Evolutionary conservation across 2,113 vertebrate genomes (phyloP).

Genomic region (Papio anubis): DNA sequence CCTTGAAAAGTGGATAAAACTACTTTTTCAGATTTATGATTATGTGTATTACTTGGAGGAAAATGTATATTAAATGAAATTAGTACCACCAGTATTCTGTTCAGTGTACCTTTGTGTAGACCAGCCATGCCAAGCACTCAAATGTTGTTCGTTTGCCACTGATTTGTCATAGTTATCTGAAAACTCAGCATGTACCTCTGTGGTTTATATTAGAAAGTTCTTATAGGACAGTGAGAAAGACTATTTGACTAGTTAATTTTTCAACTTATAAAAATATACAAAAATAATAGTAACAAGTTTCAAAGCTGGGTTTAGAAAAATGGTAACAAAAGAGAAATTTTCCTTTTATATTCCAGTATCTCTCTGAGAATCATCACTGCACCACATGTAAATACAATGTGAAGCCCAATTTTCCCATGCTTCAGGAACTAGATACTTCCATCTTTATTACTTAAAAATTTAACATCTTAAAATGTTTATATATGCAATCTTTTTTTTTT

Average conservation of each 20-base stretch:
- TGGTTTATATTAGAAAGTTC: not conserved
- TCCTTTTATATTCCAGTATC: not conserved
- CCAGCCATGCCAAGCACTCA: fast-evolving
- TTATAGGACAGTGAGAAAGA: not conserved
- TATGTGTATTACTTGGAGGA: not conserved
- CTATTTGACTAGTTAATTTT: not conserved
- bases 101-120: not conserved
- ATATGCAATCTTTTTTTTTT: not conserved
- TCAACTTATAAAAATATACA: not conserved
- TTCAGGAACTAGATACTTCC: not conserved
- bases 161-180: not conserved
- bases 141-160: not conserved
- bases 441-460: not conserved
- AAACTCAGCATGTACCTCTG: not conserved
- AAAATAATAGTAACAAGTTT: not conserved
- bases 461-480: not conserved
- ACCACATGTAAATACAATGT: not conserved
- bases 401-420: not conserved
- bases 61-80: not conserved
- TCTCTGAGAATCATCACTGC: not conserved
- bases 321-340: not conserved
- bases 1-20: not conserved
- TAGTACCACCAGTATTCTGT: not conserved
- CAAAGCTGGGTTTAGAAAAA: not conserved
- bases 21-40: not conserved